A percentile compares a stretch with the other conserved stretches of the same genome.
These are phyloP conservation scores for Zaprionus lineosus DNA, from an alignment of 2,888 invertebrate species.

Conservation along the genomic window DNA sequence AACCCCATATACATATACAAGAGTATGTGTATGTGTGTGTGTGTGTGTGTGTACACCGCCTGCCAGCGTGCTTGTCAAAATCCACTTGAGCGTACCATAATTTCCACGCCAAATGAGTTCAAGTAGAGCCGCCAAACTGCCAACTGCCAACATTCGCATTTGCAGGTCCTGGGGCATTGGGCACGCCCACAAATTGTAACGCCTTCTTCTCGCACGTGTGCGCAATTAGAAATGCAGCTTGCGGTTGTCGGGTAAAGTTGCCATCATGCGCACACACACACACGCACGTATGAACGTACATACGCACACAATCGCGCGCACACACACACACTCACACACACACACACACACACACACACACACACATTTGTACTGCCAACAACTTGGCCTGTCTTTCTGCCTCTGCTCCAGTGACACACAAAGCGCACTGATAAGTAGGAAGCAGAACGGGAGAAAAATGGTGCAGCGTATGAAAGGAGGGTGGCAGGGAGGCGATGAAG, in stretches of 20 bases:
- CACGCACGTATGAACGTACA: constrained; percentile 3
- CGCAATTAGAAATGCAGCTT: constrained; percentile 76
- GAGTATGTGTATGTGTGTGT: constrained; percentile 14
- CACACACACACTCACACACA: not conserved
- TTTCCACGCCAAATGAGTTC: constrained; percentile 73
- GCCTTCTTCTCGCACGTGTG: constrained; percentile 63
- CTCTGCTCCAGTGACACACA: constrained; percentile 71
- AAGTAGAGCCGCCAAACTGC: constrained; percentile 51
- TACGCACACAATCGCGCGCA: not conserved
- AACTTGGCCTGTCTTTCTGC: constrained; percentile 9
- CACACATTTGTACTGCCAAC: constrained; percentile 12
- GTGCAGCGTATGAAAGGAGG: constrained; percentile 17
- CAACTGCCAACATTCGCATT: constrained; percentile 32
- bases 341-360: not conserved
- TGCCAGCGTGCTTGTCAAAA: constrained; percentile 59
- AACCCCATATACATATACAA: too few species aligned
- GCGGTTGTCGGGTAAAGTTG: constrained; percentile 68
- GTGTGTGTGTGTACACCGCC: not conserved
- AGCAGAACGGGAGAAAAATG: not conserved
- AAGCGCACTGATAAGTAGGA: constrained; percentile 28
- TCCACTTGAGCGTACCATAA: constrained; percentile 71
- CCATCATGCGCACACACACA: not conserved
- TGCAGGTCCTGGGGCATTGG: constrained; percentile 18
- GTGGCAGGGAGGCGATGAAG: not conserved
- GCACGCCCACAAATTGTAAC: constrained; percentile 30